Conservation (phyloP, 2,888 invertebrate genomes). For the Acleris cristana region DNA sequence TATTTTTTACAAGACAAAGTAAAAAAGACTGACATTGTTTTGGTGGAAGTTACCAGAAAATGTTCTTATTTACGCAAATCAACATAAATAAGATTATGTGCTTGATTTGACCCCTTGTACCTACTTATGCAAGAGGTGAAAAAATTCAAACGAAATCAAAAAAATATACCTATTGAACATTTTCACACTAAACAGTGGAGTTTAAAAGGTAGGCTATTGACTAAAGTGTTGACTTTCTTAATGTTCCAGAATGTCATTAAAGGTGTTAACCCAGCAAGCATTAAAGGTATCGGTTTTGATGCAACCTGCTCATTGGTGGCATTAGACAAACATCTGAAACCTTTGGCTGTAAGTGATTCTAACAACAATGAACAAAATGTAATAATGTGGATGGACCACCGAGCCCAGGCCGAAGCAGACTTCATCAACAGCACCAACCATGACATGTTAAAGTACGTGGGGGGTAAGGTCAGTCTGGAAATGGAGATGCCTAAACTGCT, state of each 20-base stretch:
- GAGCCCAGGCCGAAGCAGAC: constrained; percentile 91
- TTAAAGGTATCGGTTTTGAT: constrained; percentile 97
- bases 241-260: constrained; percentile 84
- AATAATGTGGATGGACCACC: constrained; percentile 96
- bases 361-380: constrained; percentile 90
- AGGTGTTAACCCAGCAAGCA: constrained; percentile 76
- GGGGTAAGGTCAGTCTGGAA: constrained; percentile 96
- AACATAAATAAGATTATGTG: no score
- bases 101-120: no score
- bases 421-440: constrained; percentile 91
- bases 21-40: no score
- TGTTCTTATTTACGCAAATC: no score
- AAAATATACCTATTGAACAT: no score
- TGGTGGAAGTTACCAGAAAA: no score
- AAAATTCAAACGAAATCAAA: no score
- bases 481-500: constrained; percentile 98
- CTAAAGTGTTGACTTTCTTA: constrained; percentile 3
- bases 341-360: constrained; percentile 88
- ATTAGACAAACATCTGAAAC: constrained; percentile 87
- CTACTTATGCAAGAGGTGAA: no score
- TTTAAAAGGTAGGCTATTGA: no score
- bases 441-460: constrained; percentile 91
- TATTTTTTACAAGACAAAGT: no score
- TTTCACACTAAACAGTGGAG: no score
- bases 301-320: constrained; percentile 97